Percentiles rank a stretch among this genome's conserved stretches.
Conservation (phyloP, 2,113 vertebrate species). For the Leiothrix lutea region DNA sequence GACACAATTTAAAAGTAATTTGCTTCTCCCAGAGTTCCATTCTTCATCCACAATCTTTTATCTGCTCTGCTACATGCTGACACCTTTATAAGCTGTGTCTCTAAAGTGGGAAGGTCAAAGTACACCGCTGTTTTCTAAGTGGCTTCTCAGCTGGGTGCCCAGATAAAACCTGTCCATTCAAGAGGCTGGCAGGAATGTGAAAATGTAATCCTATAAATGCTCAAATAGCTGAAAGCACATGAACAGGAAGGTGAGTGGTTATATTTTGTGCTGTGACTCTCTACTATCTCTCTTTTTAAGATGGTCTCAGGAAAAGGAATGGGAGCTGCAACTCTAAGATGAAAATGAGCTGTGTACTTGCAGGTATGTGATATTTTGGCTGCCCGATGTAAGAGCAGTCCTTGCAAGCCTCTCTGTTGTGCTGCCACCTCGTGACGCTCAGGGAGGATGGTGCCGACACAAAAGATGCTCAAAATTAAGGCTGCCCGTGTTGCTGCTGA, state of each 20-base stretch:
- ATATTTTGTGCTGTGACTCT: neutral
- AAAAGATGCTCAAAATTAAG: neutral
- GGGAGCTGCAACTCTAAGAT: neutral
- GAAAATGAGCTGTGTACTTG: rapidly evolving
- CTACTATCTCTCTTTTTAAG: neutral
- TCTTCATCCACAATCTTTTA: neutral
- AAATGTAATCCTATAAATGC: neutral
- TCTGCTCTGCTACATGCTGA: neutral
- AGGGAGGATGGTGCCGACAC: neutral
- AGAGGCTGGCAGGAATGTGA: neutral
- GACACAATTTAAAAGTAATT: neutral
- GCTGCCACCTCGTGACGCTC: constrained; percentile 21
- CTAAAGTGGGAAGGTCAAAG: neutral
- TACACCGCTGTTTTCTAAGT: neutral
- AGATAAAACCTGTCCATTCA: neutral
- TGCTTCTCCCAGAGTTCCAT: neutral
- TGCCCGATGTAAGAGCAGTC: neutral
- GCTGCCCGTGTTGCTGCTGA: rapidly evolving
- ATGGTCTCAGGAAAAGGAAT: neutral
- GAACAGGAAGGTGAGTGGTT: neutral
- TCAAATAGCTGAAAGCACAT: neutral
- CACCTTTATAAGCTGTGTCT: neutral
- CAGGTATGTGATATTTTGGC: neutral
- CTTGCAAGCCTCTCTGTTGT: neutral
- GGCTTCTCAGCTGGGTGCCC: neutral